Percentiles rank a stretch among this genome's conserved stretches.
Evolutionary conservation across 2,888 invertebrate species (phyloP).

Genomic region (Ischnus inquisitorius): DNA sequence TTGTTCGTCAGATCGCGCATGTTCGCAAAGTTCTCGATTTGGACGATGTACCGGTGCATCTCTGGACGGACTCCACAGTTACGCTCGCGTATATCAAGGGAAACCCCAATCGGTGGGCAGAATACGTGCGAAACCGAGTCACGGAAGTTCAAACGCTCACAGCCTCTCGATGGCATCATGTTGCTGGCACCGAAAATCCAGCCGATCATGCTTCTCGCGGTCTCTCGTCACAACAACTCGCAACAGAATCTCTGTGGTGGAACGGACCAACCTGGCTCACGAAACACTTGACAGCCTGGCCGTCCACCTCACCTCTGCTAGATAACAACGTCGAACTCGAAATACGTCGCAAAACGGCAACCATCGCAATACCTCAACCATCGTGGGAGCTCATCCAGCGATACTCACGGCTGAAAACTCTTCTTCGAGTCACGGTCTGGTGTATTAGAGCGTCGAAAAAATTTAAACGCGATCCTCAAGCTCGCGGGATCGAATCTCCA

Average conservation of each 20-base stretch:
- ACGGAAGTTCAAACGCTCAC: conserved; percentile 69
- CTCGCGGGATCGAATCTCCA: conserved; percentile 4
- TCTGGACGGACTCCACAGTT: conserved; percentile 73
- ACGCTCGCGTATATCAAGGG: conserved; percentile 70
- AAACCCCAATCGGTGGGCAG: conserved; percentile 70
- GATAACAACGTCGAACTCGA: conserved; percentile 17
- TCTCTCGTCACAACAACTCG: conserved; percentile 38
- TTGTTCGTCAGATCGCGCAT: conserved; percentile 42
- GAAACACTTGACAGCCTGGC: conserved; percentile 33
- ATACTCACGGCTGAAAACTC: conserved; percentile 23
- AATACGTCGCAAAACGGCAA: conserved; percentile 18
- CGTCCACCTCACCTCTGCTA: conserved; percentile 11
- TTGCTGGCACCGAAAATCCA: conserved; percentile 70
- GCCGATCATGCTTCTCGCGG: conserved; percentile 77
- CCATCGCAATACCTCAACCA: conserved; percentile 22
- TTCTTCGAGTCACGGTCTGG: conserved; percentile 38
- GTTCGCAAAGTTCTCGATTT: conserved; percentile 35
- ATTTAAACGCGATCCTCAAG: conserved; percentile 28
- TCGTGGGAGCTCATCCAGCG: conserved; percentile 34
- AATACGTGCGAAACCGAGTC: conserved; percentile 73
- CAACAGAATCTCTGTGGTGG: conserved; percentile 27
- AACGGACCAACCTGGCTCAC: conserved; percentile 52
- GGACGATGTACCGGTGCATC: conserved; percentile 45
- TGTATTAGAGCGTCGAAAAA: conserved; percentile 29
- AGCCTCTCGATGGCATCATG: conserved; percentile 71